These are phyloP conservation scores for Isichthys henryi DNA, from an alignment of 2,113 vertebrate genomes.

Conservation along the genomic window DNA sequence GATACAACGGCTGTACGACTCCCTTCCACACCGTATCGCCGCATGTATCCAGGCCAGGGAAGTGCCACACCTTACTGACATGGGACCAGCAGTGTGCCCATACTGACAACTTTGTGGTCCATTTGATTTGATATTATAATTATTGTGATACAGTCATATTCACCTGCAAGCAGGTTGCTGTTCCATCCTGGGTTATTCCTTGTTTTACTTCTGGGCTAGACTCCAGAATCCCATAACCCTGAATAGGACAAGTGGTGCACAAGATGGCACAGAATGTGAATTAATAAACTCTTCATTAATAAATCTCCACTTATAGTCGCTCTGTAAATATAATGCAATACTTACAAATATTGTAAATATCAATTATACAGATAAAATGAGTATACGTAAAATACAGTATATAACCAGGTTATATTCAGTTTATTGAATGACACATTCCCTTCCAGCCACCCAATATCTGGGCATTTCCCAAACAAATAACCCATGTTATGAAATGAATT, in stretches of 20 bases:
- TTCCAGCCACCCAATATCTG: not conserved
- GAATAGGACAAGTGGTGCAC: not conserved
- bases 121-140: too few species aligned
- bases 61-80: too few species aligned
- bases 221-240: not conserved
- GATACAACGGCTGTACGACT: too few species aligned
- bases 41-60: too few species aligned
- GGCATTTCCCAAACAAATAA: not conserved
- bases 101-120: too few species aligned
- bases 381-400: not conserved
- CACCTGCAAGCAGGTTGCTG: not conserved
- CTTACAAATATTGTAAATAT: not conserved
- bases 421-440: not conserved
- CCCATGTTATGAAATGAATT: not conserved
- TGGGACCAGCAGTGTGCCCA: too few species aligned
- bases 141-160: too few species aligned
- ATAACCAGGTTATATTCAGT: not conserved
- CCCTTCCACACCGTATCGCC: too few species aligned
- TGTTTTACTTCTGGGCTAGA: not conserved
- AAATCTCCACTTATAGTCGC: not conserved
- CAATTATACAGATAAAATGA: not conserved
- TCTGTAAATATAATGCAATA: not conserved
- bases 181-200: not conserved
- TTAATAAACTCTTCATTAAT: not conserved
- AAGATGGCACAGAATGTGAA: not conserved